Evolutionary conservation across 2,888 invertebrate species (phyloP), one percentile per base, ranked within the genome.

Genomic region (Scrobipalpa atriplicella): DNA sequence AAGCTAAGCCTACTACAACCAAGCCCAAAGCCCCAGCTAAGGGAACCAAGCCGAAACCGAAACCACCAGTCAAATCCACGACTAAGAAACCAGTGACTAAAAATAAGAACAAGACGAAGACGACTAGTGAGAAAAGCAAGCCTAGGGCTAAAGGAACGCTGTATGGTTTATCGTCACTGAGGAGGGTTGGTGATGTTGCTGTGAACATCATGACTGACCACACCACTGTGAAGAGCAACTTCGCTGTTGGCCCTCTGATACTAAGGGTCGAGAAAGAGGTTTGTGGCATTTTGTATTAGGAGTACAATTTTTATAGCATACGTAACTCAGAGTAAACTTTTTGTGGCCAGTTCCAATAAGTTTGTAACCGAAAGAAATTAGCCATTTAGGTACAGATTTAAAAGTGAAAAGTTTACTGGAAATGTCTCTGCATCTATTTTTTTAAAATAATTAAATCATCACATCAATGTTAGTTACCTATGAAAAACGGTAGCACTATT

Each of bases 161-260:
- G 56, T 97, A 96, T 70, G 97, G 97, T 1, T 83, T 97, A 70
- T 96, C 97, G 13, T 95, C 97, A 13, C 86, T 97, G 76, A 95
- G 95, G 79, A 94, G 97, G 77, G 95, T 95, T 62, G 97, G 97
- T 52, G 97, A 97, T 79, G 97, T 97, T 8, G 94, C 94, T 65
- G 96, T 97, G 61, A 96, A 95, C 82, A 95, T 96, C 84, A 95
- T 95, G 95, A 93, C 95, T 64, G 95, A 96, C 78, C 95, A 96
- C 78, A 97, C 97, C 2, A 97, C 96, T 65, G 96, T 97, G 54
- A 96, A 95, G 79, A 96, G 96, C 66, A 96, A 96, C 84, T 97
- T 97, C 81, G 94, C 95, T 21, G 89, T 97, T 67, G 97, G 97
- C 63, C 97, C 97, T 0, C 86, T 97, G 58, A 95, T 95, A 29